These are phyloP conservation scores for Sarcophaga bullata DNA, from an alignment of 1,140 invertebrate species.

Conservation along the genomic window DNA sequence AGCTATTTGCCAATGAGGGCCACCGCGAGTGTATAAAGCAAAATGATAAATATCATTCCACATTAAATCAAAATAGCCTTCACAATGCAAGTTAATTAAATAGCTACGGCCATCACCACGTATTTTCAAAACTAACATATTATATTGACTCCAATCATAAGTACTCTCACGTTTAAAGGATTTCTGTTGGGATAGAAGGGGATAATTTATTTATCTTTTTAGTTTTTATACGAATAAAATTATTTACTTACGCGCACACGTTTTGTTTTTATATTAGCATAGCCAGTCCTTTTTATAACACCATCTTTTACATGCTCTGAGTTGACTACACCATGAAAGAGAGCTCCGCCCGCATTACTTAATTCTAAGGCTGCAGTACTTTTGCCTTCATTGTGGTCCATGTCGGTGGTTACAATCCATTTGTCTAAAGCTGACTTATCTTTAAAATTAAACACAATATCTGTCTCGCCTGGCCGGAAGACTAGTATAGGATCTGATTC, in stretches of 20 bases:
- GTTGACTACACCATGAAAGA: slow-evolving; percentile 81
- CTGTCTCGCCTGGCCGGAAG: slow-evolving; percentile 73
- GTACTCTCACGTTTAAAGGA: slow-evolving; percentile 81
- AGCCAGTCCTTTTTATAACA: slow-evolving; percentile 76
- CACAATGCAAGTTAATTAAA: slow-evolving; percentile 77
- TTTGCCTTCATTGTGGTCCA: slow-evolving; percentile 82
- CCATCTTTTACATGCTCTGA: slow-evolving; percentile 84
- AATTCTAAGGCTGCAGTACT: slow-evolving; percentile 75
- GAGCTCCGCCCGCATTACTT: slow-evolving; percentile 75
- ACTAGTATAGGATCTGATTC: slow-evolving; percentile 71
- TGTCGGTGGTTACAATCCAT: slow-evolving; percentile 81
- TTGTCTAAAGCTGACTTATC: slow-evolving; percentile 72
- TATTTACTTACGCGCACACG: slow-evolving; percentile 70
- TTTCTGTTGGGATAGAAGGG: slow-evolving; percentile 70
- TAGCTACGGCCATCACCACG: slow-evolving; percentile 93
- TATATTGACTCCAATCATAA: slow-evolving; percentile 82
- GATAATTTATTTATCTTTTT: neutral
- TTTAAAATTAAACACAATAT: slow-evolving; percentile 77
- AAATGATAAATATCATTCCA: slow-evolving; percentile 89
- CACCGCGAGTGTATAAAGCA: slow-evolving; percentile 89
- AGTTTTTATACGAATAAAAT: slow-evolving; percentile 19
- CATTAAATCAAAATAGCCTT: slow-evolving; percentile 78
- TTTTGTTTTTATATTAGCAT: slow-evolving; percentile 79
- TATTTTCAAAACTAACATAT: slow-evolving; percentile 84
- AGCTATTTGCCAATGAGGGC: slow-evolving; percentile 94